Base-by-base conservation (phyloP, 2,797 vertebrate species). In the Botia almorhae region DNA sequence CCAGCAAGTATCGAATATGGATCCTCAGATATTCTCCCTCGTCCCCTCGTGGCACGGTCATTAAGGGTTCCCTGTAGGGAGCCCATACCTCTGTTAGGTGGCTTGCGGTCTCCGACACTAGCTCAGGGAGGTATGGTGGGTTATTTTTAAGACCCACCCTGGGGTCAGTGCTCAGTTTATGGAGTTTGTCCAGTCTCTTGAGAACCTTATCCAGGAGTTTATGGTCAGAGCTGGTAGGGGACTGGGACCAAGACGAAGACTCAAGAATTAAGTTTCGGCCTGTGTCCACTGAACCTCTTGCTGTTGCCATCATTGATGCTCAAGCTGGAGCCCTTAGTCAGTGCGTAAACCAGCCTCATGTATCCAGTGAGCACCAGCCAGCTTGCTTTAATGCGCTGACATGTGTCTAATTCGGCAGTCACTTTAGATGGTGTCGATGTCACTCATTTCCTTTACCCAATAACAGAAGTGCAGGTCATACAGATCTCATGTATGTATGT, bases 41-140 rank as follows among this genome's bases (percentile, higher is more conserved):
- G 0, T 95, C 93, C 10, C 88, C 71, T 5, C 88, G 63, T 70
- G 90, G 60, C 8, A 81, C 7, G 2, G n/a, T 16, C 0, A 46
- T 63, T 56, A 21, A 74, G 2, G 61, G 17, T 53, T 72, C 81
- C 51, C 76, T 78, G 88, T 93, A 92, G 2, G 92, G 91, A 1
- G 92, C 91, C 86, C 94, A 95, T 12, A 95, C 87, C 33, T 90
- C 89, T 0, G 5, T 55, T 13, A 96, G 87, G 71, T 90, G 84
- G 0, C 78, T 78, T 29, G 86, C 69, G 0, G 91, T 93, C 12
- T 92, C 89, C 2, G 88, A 89, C 21, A 95, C 86, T 61, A 94
- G 81, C 0, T 95, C 92, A 0, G 92, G 94, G 68, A 98, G 91
- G 85, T 94, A 96, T 0, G 96, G 96, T 0, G 96, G 94, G 51